These are phyloP conservation scores for Brachionus calyciflorus DNA, from an alignment of 1,140 invertebrate species.

Conservation along the genomic window DNA sequence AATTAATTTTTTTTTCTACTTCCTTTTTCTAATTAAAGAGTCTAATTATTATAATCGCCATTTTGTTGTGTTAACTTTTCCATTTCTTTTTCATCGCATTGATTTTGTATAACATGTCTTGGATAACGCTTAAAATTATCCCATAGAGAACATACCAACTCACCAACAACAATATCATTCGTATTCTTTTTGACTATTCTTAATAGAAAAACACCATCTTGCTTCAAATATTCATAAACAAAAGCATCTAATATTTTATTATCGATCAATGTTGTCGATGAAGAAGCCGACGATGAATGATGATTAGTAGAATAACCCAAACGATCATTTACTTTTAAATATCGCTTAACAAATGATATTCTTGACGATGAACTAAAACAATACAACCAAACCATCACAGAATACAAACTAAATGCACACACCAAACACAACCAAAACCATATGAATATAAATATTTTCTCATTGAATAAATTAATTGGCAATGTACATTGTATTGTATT, in stretches of 20 bases:
- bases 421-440: conserved; percentile 43
- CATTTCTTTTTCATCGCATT: conserved; percentile 9
- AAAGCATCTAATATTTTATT: conserved; percentile 58
- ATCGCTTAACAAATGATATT: conserved; percentile 11
- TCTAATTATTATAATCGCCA: conserved; percentile 1
- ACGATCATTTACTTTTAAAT: conserved; percentile 28
- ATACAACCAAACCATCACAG: conserved; percentile 1
- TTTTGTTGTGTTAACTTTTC: conserved; percentile 12
- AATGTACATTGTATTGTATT: conserved; percentile 52
- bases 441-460: conserved; percentile 48
- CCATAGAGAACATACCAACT: conserved; percentile 63
- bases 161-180: conserved; percentile 63
- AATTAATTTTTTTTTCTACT: background rate
- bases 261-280: conserved; percentile 47
- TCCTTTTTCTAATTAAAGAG: too few relatives aligned
- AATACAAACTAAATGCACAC: background rate
- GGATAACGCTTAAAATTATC: conserved; percentile 44
- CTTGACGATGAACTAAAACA: background rate
- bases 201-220: conserved; percentile 63
- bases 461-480: conserved; percentile 51
- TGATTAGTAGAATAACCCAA: background rate
- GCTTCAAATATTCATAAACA: conserved; percentile 63
- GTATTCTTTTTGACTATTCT: conserved; percentile 63
- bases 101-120: conserved; percentile 9
- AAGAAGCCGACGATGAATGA: conserved; percentile 4